Conservation (phyloP, 1,140 invertebrate species). For the Pseudomyrmex pallidus region DNA sequence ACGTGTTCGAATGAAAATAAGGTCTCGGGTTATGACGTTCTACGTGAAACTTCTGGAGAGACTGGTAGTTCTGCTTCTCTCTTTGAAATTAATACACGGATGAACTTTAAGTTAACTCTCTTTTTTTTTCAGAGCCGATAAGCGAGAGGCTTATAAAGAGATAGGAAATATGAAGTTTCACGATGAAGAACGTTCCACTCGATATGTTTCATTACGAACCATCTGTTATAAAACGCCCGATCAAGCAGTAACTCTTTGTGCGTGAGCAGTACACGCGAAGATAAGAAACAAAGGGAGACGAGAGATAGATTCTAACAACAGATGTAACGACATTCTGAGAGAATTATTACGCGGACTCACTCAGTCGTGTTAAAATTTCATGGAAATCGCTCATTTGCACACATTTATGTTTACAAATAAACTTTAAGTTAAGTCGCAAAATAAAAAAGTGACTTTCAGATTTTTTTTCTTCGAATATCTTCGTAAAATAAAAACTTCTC, state of each 20-base stretch:
- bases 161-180: conserved; percentile 11
- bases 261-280: background rate
- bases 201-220: conserved; percentile 7
- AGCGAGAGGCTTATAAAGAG: conserved; percentile 4
- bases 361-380: conserved; percentile 13
- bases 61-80: background rate
- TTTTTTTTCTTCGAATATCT: background rate
- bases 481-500: background rate
- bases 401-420: too few species aligned
- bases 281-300: conserved; percentile 18
- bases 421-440: too few species aligned
- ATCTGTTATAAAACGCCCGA: conserved; percentile 18
- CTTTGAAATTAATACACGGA: conserved; percentile 11
- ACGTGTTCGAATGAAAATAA: too few species aligned
- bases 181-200: conserved; percentile 16
- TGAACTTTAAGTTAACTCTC: conserved; percentile 27
- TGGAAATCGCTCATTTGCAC: background rate
- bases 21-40: too few species aligned
- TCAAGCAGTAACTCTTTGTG: conserved; percentile 21
- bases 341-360: background rate
- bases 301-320: background rate
- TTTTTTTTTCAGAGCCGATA: background rate
- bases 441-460: background rate
- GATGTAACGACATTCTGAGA: background rate
- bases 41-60: background rate